Evolutionary conservation across 2,888 invertebrate genomes (phyloP).

Genomic region (Furcula furcula): DNA sequence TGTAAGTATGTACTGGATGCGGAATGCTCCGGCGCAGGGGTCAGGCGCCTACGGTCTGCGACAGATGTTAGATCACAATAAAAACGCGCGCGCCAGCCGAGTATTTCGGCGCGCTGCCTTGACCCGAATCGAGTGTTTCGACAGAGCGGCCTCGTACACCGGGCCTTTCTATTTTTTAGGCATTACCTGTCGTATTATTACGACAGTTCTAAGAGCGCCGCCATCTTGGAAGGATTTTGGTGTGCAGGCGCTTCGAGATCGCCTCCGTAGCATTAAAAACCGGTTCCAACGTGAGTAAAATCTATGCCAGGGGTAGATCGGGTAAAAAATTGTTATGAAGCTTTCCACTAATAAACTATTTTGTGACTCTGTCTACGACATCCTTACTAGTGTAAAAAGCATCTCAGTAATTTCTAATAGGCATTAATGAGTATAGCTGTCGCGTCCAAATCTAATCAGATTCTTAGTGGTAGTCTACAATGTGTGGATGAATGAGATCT

Average conservation of each 20-base stretch:
- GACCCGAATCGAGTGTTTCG: slow-evolving; percentile 79
- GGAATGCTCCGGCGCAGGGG: slow-evolving; percentile 24
- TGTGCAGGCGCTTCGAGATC: slow-evolving; percentile 51
- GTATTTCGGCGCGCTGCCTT: slow-evolving; percentile 81
- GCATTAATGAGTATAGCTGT: neutral
- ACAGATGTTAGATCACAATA: slow-evolving; percentile 81
- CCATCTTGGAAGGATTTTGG: slow-evolving; percentile 70
- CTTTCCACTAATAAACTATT: no score
- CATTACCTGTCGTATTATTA: slow-evolving; percentile 81
- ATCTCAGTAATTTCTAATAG: no score
- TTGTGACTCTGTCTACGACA: no score
- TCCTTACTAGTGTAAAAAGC: no score
- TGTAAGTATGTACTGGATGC: slow-evolving; percentile 8
- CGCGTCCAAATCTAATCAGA: slow-evolving; percentile 18
- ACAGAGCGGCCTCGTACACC: slow-evolving; percentile 80
- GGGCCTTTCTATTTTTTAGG: slow-evolving; percentile 82
- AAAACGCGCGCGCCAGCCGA: slow-evolving; percentile 77
- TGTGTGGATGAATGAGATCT: slow-evolving; percentile 54
- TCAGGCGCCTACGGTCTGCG: slow-evolving; percentile 49
- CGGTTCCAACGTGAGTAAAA: slow-evolving; percentile 34
- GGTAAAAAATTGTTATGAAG: no score
- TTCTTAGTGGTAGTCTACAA: slow-evolving; percentile 24
- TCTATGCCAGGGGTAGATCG: neutral
- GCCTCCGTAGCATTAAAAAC: slow-evolving; percentile 44
- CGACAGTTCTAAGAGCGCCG: slow-evolving; percentile 71